A percentile compares a stretch with the other conserved stretches of the same genome.
phyloP scores from a whole-genome alignment of 2,797 vertebrate species.

The Anas flavirostris region DNA sequence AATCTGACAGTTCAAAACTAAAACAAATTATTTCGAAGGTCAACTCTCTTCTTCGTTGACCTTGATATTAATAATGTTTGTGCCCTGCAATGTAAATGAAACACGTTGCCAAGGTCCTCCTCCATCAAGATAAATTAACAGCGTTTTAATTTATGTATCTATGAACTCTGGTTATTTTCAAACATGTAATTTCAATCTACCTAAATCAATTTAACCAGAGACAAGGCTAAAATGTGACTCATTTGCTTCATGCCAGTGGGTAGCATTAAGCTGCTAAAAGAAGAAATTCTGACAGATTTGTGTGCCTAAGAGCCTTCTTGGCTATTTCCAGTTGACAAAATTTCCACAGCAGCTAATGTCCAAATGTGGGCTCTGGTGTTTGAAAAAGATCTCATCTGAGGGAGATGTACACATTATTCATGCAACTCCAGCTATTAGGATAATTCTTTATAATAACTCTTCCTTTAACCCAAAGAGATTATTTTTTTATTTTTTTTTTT shows the following conservation, averaged over 20 bases:
- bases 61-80: slow-evolving; percentile 60
- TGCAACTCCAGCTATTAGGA: background rate
- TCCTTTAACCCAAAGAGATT: background rate
- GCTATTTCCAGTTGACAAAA: slow-evolving; percentile 79
- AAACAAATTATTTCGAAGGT: slow-evolving; percentile 65
- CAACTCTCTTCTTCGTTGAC: slow-evolving; percentile 33
- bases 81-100: slow-evolving; percentile 65
- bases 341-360: slow-evolving; percentile 54
- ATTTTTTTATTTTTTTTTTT: background rate
- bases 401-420: background rate
- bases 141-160: slow-evolving; percentile 68
- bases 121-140: slow-evolving; percentile 58
- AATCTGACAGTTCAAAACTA: slow-evolving; percentile 60
- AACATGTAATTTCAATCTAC: slow-evolving; percentile 63
- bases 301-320: slow-evolving; percentile 73
- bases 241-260: slow-evolving; percentile 58
- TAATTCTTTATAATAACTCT: background rate
- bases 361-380: background rate
- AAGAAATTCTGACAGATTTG: slow-evolving; percentile 67
- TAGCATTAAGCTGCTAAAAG: slow-evolving; percentile 53
- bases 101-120: background rate
- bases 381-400: background rate
- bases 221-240: slow-evolving; percentile 59
- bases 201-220: slow-evolving; percentile 68
- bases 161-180: slow-evolving; percentile 72